phyloP scores from a whole-genome alignment of 2,888 invertebrate species.

The Chrysomela aeneicollis region DNA sequence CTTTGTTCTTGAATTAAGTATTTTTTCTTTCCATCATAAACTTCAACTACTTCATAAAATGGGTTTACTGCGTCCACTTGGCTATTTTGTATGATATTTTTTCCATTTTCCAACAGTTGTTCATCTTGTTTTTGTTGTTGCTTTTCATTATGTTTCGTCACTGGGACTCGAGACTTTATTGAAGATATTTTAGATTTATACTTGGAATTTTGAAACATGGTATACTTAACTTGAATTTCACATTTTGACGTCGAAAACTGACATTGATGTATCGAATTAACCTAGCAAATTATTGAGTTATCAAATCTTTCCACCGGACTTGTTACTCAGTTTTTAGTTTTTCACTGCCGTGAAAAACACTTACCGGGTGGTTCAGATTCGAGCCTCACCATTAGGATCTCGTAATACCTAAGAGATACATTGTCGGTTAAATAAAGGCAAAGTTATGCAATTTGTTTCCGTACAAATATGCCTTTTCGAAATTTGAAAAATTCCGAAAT shows the following conservation, averaged over 20 bases:
- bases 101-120: neutral
- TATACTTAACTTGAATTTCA: neutral
- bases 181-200: neutral
- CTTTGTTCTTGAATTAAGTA: neutral
- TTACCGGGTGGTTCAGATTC: no score
- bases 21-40: neutral
- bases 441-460: no score
- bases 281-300: neutral
- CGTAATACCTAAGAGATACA: no score
- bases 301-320: no score
- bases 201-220: slow-evolving; percentile 9
- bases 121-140: neutral
- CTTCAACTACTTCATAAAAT: neutral
- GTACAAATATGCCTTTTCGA: no score
- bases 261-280: neutral
- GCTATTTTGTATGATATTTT: no score
- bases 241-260: neutral
- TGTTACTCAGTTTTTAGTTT: no score
- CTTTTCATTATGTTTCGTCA: neutral
- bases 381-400: no score
- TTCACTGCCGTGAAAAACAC: no score
- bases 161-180: neutral
- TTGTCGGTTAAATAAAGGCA: no score
- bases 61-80: neutral
- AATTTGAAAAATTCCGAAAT: no score